These are phyloP conservation scores for Cirrhinus mrigala DNA, from an alignment of 2,797 vertebrate species.

Conservation along the genomic window DNA sequence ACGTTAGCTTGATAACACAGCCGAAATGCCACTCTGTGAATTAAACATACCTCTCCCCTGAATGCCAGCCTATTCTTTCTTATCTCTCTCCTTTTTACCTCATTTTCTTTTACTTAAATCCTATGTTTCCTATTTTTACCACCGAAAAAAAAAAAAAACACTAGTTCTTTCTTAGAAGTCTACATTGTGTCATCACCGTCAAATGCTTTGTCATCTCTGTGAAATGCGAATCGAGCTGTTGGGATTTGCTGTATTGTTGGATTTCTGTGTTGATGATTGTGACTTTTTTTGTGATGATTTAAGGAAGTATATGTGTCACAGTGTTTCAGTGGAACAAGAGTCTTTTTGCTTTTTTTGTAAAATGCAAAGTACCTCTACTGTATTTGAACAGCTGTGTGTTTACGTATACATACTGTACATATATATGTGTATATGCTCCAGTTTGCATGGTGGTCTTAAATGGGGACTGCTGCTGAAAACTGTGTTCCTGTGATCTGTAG, in stretches of 20 bases:
- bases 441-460: constrained; percentile 30
- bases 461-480: background rate
- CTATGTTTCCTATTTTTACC: constrained; percentile 15
- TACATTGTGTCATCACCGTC: background rate
- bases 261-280: constrained; percentile 27
- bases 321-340: background rate
- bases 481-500: constrained; percentile 45
- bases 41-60: constrained; percentile 78
- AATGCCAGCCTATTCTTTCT: constrained; percentile 68
- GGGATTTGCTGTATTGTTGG: constrained; percentile 32
- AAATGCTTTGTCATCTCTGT: constrained; percentile 34
- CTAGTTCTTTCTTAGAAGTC: constrained; percentile 22
- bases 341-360: background rate
- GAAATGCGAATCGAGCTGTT: background rate
- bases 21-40: constrained; percentile 81
- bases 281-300: constrained; percentile 30
- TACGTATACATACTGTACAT: background rate
- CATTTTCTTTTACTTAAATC: constrained; percentile 59
- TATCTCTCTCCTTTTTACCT: constrained; percentile 55
- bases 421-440: background rate
- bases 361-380: background rate
- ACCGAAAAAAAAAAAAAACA: background rate
- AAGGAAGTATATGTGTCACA: constrained; percentile 8
- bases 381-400: background rate
- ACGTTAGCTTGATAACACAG: constrained; percentile 77